Evolutionary conservation across 2,888 invertebrate species (phyloP), one percentile per base, ranked within the genome.

Genomic region (Ichneumoninae sp.): DNA sequence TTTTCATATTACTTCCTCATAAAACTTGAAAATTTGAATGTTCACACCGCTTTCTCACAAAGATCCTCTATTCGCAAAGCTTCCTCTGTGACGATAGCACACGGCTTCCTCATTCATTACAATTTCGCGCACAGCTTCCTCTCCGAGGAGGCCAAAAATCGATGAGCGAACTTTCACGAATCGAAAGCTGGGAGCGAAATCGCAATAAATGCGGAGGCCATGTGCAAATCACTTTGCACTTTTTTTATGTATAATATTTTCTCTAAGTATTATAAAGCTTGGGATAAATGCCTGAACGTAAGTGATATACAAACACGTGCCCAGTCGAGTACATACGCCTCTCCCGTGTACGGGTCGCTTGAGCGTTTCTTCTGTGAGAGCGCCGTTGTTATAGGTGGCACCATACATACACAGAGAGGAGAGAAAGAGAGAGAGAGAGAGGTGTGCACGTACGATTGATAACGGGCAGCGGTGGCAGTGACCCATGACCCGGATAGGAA

Each of bases 401-500:
- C 47, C 16, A 74, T 79, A 83, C 78, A 78, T 77, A 81, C 63
- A 68, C 60, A 81, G 36, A 60, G 36, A 80, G 57, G 81, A 76
- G 40, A 73, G 65, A 80, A 44, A 47, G 40, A 30, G 52, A 57
- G 75, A 40, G 68, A 47, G 69, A 52, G 83, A 63, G 60, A 84
- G 70, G 81, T 76, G 83, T 83, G 83, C 80, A 86, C 81, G 83
- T 86, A 89, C 86, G 86, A 89, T 87, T 86, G 87, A 87, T 87
- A 84, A 86, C 85, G 80, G 83, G 81, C 86, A 87, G 85, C 89
- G 91, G 91, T 92, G 92, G 92, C 93, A 93, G 92, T 93, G 92
- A 93, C 93, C 92, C 92, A 92, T 93, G 93, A 93, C 93, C 93
- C 91, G 93, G 91, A 92, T 92, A 89, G 89, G 88, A 90, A 91